These are phyloP conservation scores for Nothoprocta perdicaria DNA, from an alignment of 2,113 vertebrate genomes.

Conservation along the genomic window DNA sequence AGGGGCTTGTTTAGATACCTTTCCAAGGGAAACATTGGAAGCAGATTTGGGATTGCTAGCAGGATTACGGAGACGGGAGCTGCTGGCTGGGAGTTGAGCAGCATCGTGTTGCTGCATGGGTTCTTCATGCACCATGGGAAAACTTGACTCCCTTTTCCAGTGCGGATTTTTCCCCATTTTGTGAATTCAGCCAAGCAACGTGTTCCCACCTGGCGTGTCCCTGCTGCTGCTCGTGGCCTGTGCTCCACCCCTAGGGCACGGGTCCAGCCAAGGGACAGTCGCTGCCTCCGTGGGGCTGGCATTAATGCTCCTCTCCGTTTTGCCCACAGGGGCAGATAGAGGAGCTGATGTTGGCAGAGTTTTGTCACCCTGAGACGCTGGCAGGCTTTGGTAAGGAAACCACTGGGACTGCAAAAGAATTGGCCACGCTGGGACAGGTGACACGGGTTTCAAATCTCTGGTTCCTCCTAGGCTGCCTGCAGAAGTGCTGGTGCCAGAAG, in stretches of 20 bases:
- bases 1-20: neutral
- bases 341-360: neutral
- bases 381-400: slow-evolving; percentile 33
- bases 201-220: neutral
- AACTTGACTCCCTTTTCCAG: neutral
- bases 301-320: slow-evolving; percentile 30
- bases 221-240: neutral
- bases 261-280: neutral
- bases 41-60: fast-evolving
- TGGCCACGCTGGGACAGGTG: neutral
- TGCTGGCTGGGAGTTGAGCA: neutral
- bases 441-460: neutral
- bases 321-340: slow-evolving; percentile 8
- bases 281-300: fast-evolving
- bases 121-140: fast-evolving
- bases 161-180: neutral
- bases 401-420: neutral
- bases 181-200: fast-evolving
- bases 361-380: neutral
- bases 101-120: neutral
- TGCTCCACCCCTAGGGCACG: neutral
- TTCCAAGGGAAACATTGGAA: neutral
- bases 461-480: neutral
- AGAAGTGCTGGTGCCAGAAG: neutral
- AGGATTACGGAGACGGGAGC: neutral